phyloP scores from a whole-genome alignment of 2,113 vertebrate genomes.

The Rhizomys pruinosus region DNA sequence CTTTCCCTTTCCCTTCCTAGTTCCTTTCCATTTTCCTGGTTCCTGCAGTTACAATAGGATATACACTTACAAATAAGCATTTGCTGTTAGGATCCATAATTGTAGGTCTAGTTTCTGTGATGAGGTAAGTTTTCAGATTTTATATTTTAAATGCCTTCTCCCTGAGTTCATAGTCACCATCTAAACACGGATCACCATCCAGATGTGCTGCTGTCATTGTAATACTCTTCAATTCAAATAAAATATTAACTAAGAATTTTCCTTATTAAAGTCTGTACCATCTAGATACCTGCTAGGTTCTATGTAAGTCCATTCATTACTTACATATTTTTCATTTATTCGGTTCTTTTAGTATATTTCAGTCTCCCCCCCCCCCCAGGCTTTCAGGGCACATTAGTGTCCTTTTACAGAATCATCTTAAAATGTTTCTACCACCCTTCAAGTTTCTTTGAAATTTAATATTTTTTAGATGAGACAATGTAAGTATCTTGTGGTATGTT shows the following conservation, averaged over 20 bases:
- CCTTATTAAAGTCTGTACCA: not conserved
- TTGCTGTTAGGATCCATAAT: too few species aligned
- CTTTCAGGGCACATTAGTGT: not conserved
- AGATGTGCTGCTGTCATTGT: not conserved
- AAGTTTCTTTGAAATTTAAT: constrained; percentile 6
- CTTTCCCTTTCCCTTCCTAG: too few species aligned
- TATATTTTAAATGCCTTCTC: not conserved
- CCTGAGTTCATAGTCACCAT: not conserved
- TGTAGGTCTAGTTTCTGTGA: not conserved
- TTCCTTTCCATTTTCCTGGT: too few species aligned
- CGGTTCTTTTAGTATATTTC: not conserved
- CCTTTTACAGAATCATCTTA: not conserved
- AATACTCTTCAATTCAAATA: not conserved
- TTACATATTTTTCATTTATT: not conserved
- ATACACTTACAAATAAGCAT: too few species aligned
- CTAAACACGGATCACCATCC: not conserved
- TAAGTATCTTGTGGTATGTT: not conserved
- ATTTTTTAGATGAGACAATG: not conserved
- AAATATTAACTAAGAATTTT: not conserved
- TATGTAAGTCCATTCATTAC: not conserved
- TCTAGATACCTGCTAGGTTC: not conserved
- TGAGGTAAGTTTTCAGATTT: constrained; percentile 39
- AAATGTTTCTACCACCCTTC: not conserved
- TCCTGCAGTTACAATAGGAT: too few species aligned
- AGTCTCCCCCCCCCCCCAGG: not conserved